A percentile compares a stretch with the other conserved stretches of the same genome.
Conservation (phyloP, 2,113 vertebrate genomes). For the Megaceryle maxima region DNA sequence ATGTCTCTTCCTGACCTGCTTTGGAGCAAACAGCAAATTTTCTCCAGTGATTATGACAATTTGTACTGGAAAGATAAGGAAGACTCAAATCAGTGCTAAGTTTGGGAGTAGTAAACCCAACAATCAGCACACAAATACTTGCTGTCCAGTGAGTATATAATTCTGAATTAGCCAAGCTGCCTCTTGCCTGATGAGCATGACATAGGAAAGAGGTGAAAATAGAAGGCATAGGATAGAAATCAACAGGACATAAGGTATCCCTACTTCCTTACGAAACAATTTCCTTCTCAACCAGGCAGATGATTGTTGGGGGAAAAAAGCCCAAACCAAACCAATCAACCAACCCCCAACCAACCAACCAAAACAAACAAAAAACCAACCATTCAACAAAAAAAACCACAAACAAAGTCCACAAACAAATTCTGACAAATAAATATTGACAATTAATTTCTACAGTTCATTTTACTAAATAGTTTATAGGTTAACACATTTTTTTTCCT, state of each 20-base stretch:
- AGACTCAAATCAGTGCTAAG: not conserved
- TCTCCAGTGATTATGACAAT: not conserved
- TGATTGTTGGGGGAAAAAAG: not conserved
- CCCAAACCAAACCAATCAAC: no score
- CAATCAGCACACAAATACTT: not conserved
- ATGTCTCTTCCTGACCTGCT: not conserved
- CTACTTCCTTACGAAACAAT: not conserved
- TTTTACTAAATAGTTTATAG: not conserved
- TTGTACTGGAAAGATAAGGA: not conserved
- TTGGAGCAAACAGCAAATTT: not conserved
- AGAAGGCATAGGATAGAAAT: not conserved
- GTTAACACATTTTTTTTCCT: not conserved
- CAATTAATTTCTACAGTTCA: not conserved
- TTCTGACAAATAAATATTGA: not conserved
- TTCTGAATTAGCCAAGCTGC: not conserved
- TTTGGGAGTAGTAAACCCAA: not conserved
- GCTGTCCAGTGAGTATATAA: not conserved
- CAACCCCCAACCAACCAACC: no score
- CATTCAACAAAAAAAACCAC: no score
- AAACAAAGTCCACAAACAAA: not conserved
- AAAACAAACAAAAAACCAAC: no score
- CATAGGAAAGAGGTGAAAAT: not conserved
- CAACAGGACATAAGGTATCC: not conserved
- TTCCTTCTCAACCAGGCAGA: not conserved
- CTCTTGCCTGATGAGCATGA: not conserved